phyloP scores from a whole-genome alignment of 2,113 vertebrate genomes.

The Xenopus laevis region DNA sequence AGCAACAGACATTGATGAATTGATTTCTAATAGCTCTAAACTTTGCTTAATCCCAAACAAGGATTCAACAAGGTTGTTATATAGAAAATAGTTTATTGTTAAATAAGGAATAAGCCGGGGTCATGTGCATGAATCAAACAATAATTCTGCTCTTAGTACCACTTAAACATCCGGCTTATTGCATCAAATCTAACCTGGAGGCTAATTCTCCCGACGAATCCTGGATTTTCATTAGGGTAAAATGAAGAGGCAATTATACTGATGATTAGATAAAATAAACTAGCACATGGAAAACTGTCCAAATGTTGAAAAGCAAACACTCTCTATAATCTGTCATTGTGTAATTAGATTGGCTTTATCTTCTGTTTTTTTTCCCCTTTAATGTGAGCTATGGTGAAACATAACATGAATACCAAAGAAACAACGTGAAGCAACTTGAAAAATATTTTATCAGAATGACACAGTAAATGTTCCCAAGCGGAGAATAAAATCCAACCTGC shows the following conservation, averaged over 20 bases:
- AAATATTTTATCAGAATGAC: conserved; percentile 22
- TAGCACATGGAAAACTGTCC: neutral
- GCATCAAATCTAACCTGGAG: conserved; percentile 3
- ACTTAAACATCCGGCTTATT: conserved; percentile 1
- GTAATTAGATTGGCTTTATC: conserved; percentile 9
- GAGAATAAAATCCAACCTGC: conserved; percentile 11
- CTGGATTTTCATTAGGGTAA: conserved; percentile 25
- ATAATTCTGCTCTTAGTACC: neutral
- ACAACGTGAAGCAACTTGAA: conserved; percentile 7
- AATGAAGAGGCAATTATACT: conserved; percentile 22
- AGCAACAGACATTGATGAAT: no score
- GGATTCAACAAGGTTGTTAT: neutral
- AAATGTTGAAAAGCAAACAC: conserved; percentile 9
- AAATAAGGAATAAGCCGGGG: neutral
- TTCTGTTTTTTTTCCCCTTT: neutral
- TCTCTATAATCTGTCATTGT: conserved; percentile 11
- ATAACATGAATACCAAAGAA: conserved; percentile 3
- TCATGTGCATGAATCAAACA: neutral
- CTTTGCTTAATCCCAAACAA: neutral
- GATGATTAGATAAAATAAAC: conserved; percentile 25
- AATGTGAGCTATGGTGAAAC: neutral
- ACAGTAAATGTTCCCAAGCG: conserved; percentile 13
- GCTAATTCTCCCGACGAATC: conserved; percentile 22
- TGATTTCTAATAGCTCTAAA: no score
- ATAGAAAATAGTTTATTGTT: neutral